Conservation (phyloP, 2,888 invertebrate genomes). For the Troilus luridus region DNA sequence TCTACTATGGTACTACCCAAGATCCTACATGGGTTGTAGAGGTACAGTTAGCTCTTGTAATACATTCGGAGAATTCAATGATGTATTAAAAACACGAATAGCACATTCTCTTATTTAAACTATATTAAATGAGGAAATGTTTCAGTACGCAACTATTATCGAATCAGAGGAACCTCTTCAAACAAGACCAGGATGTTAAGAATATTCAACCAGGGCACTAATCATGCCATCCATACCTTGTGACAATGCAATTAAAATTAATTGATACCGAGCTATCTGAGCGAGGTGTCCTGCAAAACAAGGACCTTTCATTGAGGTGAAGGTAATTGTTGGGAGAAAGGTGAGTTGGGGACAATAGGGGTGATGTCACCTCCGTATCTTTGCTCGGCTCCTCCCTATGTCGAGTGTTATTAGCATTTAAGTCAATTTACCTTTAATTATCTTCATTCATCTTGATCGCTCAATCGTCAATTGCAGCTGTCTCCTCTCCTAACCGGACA, state of each 20-base stretch:
- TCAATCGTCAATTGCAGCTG: neutral
- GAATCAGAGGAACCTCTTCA: neutral
- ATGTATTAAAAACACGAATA: no score
- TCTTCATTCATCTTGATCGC: neutral
- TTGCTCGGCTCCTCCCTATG: neutral
- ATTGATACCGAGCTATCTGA: neutral
- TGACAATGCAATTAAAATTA: conserved; percentile 26
- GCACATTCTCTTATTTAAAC: no score
- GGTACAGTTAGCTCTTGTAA: no score
- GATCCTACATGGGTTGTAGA: no score
- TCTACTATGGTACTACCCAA: no score
- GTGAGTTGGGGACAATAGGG: neutral
- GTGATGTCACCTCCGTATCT: neutral
- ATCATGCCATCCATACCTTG: neutral
- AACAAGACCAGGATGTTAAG: neutral
- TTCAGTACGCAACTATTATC: neutral
- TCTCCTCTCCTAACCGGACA: neutral
- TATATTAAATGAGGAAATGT: no score
- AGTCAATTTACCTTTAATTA: neutral
- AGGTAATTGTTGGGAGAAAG: conserved; percentile 33
- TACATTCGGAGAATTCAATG: no score
- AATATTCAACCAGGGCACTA: neutral
- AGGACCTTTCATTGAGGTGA: conserved; percentile 28
- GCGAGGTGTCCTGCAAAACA: conserved; percentile 2
- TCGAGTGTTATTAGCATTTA: neutral